Base-by-base conservation (phyloP, 1,140 invertebrate species). In the Drosophila obscura region DNA sequence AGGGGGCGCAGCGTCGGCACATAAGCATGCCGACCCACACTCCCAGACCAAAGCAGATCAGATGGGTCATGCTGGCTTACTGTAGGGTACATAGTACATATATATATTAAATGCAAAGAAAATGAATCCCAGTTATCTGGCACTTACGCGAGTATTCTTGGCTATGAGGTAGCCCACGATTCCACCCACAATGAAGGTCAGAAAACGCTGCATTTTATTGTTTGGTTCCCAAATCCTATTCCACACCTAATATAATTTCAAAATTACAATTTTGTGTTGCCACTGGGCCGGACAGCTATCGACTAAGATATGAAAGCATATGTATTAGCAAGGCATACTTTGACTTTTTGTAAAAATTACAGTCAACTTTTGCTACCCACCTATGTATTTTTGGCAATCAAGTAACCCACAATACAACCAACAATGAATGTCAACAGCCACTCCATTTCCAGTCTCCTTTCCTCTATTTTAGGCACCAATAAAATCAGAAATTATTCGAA, bases 31-130 rank as follows among this genome's bases (percentile, higher is more conserved):
- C 83, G 15, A 75, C 46, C 11, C 80, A 44, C 5, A 88, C 9
- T 41, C 83, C 83, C 43, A 88, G n/a, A 0, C 57, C 67, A 45
- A 88, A 80, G 39, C 46, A 48, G 7, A 83, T 24, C 0, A 79
- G 4, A 44, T 66, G 63, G 0, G 44, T n/a, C 80, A 83, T 83
- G 11, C 31, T n/a, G 26, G 7, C 1, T 68, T 24, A 69, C 66
- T 69, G n/a, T 0, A 49, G 26, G 19, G 1, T 4, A 8, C 1
- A n/a, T n/a, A 19, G 7, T 11, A 7, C 22, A 50, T 13, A 28
- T 4, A 41, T 26, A 2, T 16, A 53, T 16, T 2, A 19, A 9
- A 3, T 31, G 9, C 3, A 22, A 2, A 31, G 2, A 13, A 39
- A 7, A 26, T 3, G 9, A 9, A 35, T 11, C 31, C 31, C n/a